Base-by-base conservation (phyloP, 2,113 vertebrate genomes). In the Mesembrinibis cayennensis region DNA sequence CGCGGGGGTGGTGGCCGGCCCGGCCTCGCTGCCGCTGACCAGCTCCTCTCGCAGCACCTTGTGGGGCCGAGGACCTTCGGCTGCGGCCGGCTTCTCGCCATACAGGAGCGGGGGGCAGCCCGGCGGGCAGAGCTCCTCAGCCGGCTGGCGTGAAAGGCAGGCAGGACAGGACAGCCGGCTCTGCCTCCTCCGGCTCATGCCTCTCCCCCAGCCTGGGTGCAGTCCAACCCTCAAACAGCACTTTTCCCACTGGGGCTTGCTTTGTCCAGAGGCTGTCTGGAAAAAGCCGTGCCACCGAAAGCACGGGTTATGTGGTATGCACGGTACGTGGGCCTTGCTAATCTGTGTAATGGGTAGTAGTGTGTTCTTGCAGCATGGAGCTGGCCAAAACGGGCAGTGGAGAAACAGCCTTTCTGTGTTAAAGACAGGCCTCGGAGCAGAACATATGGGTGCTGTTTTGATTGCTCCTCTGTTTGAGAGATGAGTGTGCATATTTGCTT, bases 401-500 rank as follows among this genome's bases (percentile, higher is more conserved):
- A 55, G n/a, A 30, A 58, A 2, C 36, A 30, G 82, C 66, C 50
- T 26, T 45, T 20, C 62, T 29, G n/a, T 27, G 20, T 16, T 50
- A 17, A 25, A 16, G 55, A 4, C 59, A 62, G 82, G 73, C 66
- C 74, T 30, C 5, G 1, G 88, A 56, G 79, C 86, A 21, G 58
- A 49, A 7, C 83, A 4, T 25, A 12, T 11, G 77, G 87, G 40
- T 90, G 92, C 87, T 85, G 73, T 21, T 55, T 3, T 12, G 63
- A 7, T 83, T 12, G 63, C 83, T 73, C 9, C 69, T 78, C 53
- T 49, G 32, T 29, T 53, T 12, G 56, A 53, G 94, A 79, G 53
- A 84, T 97, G 95, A 97, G 95, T 95, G 71, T 95, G 96, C 95
- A 80, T 26, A 45, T 95, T 93, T 72, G 53, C 82, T 67, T 82